Evolutionary conservation across 2,888 invertebrate species (phyloP).

Genomic region (Asteroscopus sphinx): DNA sequence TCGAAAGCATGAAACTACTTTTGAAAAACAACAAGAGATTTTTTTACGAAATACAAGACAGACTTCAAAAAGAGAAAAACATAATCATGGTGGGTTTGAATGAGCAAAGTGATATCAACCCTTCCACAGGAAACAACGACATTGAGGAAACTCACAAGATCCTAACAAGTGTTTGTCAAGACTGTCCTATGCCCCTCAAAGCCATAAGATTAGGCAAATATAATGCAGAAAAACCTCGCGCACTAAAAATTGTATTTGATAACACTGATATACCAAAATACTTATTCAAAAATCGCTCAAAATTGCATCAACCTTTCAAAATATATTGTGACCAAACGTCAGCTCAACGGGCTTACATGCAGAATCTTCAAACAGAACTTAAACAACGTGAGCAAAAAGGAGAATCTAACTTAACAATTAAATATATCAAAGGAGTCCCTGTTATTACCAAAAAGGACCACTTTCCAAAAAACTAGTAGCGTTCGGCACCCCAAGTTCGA

Average conservation of each 20-base stretch:
- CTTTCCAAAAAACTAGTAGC: conserved; percentile 4
- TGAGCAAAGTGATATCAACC: background rate
- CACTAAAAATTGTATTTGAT: conserved; percentile 5
- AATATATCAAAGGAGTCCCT: conserved; percentile 4
- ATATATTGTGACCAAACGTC: conserved; percentile 11
- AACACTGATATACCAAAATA: background rate
- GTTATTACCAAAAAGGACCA: background rate
- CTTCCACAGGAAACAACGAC: background rate
- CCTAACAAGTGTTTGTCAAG: background rate
- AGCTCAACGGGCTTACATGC: conserved; percentile 1
- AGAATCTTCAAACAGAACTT: conserved; percentile 7
- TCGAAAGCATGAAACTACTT: background rate
- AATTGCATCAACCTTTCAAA: background rate
- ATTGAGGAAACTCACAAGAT: background rate
- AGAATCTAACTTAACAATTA: background rate
- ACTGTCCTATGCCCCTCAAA: conserved; percentile 4
- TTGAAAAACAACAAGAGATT: conserved; percentile 3
- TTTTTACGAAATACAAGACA: conserved; percentile 1
- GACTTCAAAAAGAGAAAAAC: conserved; percentile 2
- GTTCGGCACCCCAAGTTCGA: background rate
- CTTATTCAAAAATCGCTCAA: conserved; percentile 5
- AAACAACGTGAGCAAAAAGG: conserved; percentile 8
- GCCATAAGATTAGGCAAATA: conserved; percentile 5
- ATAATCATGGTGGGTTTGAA: conserved; percentile 2
- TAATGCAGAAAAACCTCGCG: background rate